phyloP scores from a whole-genome alignment of 2,797 vertebrate species.

The Ceryle rudis region DNA sequence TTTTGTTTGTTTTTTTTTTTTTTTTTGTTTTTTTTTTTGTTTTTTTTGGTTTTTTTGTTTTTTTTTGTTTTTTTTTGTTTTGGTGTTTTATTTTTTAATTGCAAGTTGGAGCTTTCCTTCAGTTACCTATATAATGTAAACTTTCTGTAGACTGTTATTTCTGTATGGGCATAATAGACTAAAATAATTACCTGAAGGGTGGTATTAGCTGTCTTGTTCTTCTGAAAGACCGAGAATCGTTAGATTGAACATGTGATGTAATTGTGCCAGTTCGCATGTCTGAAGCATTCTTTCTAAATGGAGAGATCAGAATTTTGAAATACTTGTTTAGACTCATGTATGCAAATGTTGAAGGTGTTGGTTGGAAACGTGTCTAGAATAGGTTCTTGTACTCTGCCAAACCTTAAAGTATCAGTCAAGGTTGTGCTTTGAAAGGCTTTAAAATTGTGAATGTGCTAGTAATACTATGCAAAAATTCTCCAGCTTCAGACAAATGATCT shows the following conservation, averaged over 20 bases:
- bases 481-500: neutral
- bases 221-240: neutral
- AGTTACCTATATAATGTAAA: neutral
- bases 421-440: neutral
- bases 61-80: too few relatives aligned
- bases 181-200: neutral
- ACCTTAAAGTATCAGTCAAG: neutral
- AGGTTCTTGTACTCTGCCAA: neutral
- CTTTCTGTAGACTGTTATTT: neutral
- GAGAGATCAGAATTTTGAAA: neutral
- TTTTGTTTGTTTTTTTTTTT: too few relatives aligned
- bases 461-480: neutral
- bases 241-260: neutral
- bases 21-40: too few relatives aligned
- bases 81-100: neutral
- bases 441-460: accelerated
- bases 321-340: neutral
- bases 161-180: neutral
- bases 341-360: neutral
- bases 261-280: neutral
- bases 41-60: too few relatives aligned
- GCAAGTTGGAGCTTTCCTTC: neutral
- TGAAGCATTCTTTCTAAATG: neutral
- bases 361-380: neutral
- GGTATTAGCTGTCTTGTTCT: neutral